phyloP scores from a whole-genome alignment of 2,113 vertebrate genomes.

The Limnothrissa miodon region DNA sequence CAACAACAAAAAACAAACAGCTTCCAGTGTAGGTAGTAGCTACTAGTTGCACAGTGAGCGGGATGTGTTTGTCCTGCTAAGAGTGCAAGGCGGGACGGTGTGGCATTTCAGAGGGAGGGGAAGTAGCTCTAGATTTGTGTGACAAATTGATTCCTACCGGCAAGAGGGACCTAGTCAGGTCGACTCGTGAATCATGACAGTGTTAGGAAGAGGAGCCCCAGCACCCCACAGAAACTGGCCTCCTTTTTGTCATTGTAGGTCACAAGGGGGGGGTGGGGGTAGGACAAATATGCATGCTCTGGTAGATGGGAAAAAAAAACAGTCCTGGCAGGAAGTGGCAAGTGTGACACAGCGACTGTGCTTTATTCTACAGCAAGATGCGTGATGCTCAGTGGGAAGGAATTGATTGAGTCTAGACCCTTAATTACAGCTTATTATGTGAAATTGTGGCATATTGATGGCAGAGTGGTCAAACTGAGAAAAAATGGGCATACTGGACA shows the following conservation, averaged over 20 bases:
- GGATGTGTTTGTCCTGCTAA: constrained; percentile 33
- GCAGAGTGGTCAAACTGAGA: background rate
- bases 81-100: constrained; percentile 33
- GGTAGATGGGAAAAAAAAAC: background rate
- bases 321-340: background rate
- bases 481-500: background rate
- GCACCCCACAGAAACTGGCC: background rate
- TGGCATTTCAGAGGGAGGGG: constrained; percentile 20
- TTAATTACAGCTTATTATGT: constrained; percentile 1
- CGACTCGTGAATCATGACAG: constrained; percentile 21
- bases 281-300: background rate
- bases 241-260: constrained; percentile 12
- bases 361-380: background rate
- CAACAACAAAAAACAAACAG: background rate
- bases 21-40: constrained; percentile 50
- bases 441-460: background rate
- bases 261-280: background rate
- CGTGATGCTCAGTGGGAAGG: background rate
- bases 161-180: background rate
- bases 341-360: background rate
- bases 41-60: constrained; percentile 40
- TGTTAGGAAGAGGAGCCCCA: background rate
- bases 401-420: background rate
- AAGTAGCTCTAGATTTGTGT: constrained; percentile 1
- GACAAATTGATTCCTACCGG: constrained; percentile 17